Percentiles rank a stretch among this genome's conserved stretches.
phyloP scores from a whole-genome alignment of 2,888 invertebrate genomes.

The Periphyllus acericola region DNA sequence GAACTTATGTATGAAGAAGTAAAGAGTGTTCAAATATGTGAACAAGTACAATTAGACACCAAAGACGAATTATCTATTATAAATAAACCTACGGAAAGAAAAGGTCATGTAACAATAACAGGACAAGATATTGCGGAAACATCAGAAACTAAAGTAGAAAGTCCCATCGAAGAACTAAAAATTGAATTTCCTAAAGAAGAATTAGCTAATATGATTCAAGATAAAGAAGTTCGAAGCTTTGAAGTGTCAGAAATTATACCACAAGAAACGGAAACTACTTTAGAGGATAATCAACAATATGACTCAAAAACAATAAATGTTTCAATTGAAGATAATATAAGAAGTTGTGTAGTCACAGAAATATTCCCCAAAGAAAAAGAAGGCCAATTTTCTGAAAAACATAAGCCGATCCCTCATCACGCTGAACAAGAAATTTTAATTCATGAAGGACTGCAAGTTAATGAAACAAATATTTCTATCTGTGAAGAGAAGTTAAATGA shows the following conservation, averaged over 20 bases:
- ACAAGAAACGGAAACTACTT: conserved; percentile 66
- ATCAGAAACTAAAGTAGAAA: conserved; percentile 64
- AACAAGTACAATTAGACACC: conserved; percentile 64
- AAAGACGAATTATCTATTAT: conserved; percentile 50
- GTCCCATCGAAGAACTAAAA: conserved; percentile 64
- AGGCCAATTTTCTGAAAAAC: not conserved
- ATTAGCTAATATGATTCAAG: conserved; percentile 1
- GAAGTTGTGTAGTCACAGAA: conserved; percentile 42
- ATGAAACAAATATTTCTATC: conserved; percentile 38
- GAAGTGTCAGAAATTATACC: conserved; percentile 68
- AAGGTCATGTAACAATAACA: conserved; percentile 63
- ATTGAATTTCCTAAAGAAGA: conserved; percentile 32
- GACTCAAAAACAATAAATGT: not conserved
- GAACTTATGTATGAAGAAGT: conserved; percentile 66
- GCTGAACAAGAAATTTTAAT: conserved; percentile 44
- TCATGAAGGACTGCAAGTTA: conserved; percentile 37
- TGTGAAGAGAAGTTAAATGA: conserved; percentile 5
- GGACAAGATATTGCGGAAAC: conserved; percentile 63
- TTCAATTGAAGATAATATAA: conserved; percentile 19
- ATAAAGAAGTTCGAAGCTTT: conserved; percentile 66
- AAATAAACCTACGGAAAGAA: conserved; percentile 62
- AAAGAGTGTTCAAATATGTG: conserved; percentile 66
- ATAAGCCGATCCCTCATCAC: not conserved
- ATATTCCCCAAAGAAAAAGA: conserved; percentile 48
- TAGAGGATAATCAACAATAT: conserved; percentile 50